Evolutionary conservation across 2,888 invertebrate genomes (phyloP).

Genomic region (Apocheima hispidaria): DNA sequence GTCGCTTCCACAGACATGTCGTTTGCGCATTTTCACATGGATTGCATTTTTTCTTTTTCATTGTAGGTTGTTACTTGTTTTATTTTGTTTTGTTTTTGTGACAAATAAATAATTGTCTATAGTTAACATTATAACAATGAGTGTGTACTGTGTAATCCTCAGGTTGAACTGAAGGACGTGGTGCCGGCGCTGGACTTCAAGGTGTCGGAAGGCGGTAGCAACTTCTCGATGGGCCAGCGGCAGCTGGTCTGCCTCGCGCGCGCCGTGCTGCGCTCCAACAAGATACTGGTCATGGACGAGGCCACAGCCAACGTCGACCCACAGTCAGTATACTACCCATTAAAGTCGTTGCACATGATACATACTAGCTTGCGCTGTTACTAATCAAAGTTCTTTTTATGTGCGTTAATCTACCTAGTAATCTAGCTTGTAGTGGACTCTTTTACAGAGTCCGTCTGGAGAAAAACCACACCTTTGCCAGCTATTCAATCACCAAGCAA

Average conservation of each 20-base stretch:
- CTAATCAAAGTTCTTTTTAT: neutral
- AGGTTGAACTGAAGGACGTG: slow-evolving; percentile 91
- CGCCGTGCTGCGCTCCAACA: slow-evolving; percentile 91
- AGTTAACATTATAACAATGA: neutral
- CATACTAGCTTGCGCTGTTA: neutral
- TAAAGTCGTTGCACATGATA: neutral
- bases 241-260: slow-evolving; percentile 93
- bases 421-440: too few species aligned
- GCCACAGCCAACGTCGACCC: slow-evolving; percentile 87
- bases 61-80: too few species aligned
- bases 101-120: too few species aligned
- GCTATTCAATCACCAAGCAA: too few species aligned
- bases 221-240: slow-evolving; percentile 93
- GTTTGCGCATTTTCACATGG: too few species aligned
- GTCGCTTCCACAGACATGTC: too few species aligned
- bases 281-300: slow-evolving; percentile 88
- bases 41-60: too few species aligned
- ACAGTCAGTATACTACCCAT: slow-evolving; percentile 76
- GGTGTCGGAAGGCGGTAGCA: slow-evolving; percentile 90
- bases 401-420: too few species aligned
- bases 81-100: too few species aligned
- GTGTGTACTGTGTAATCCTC: neutral
- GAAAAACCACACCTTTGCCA: too few species aligned
- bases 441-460: too few species aligned
- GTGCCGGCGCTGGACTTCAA: slow-evolving; percentile 88